Conservation (phyloP, 1,140 invertebrate species). For the Prorops nasuta region DNA sequence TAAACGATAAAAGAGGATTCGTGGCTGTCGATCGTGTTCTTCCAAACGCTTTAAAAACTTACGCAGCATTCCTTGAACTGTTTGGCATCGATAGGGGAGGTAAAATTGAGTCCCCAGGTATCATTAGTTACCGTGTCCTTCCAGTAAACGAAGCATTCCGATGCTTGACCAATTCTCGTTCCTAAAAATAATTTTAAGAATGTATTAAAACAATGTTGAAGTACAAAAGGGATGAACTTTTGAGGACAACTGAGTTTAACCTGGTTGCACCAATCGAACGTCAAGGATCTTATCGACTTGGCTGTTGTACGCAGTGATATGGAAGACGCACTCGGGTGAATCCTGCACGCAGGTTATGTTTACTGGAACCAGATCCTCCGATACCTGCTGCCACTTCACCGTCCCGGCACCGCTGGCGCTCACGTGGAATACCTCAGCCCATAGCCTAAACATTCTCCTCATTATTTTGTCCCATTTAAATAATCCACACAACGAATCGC, state of each 20-base stretch:
- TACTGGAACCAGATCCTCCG: constrained; percentile 95
- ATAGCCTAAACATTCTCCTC: constrained; percentile 70
- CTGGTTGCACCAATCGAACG: constrained; percentile 92
- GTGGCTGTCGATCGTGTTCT: too few relatives aligned
- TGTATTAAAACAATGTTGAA: constrained; percentile 4
- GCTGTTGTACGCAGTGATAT: constrained; percentile 97
- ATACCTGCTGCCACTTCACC: constrained; percentile 95
- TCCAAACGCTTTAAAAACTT: too few relatives aligned
- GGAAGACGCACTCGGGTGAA: constrained; percentile 93
- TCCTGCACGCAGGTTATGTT: constrained; percentile 97
- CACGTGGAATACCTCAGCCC: constrained; percentile 97
- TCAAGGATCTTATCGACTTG: constrained; percentile 98
- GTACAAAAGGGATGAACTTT: background rate
- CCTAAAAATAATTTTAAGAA: constrained; percentile 63
- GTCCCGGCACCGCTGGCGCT: constrained; percentile 84
- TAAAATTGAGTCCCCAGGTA: constrained; percentile 98
- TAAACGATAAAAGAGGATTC: too few relatives aligned
- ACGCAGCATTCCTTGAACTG: constrained; percentile 96
- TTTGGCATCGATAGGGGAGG: constrained; percentile 93
- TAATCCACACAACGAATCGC: too few relatives aligned
- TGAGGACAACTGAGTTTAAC: constrained; percentile 61
- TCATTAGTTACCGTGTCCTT: constrained; percentile 95
- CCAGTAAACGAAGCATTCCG: constrained; percentile 98
- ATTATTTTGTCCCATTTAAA: constrained; percentile 18
- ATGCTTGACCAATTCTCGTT: constrained; percentile 93